Evolutionary conservation across 2,797 vertebrate genomes (phyloP).

Genomic region (Myotis planiceps): DNA sequence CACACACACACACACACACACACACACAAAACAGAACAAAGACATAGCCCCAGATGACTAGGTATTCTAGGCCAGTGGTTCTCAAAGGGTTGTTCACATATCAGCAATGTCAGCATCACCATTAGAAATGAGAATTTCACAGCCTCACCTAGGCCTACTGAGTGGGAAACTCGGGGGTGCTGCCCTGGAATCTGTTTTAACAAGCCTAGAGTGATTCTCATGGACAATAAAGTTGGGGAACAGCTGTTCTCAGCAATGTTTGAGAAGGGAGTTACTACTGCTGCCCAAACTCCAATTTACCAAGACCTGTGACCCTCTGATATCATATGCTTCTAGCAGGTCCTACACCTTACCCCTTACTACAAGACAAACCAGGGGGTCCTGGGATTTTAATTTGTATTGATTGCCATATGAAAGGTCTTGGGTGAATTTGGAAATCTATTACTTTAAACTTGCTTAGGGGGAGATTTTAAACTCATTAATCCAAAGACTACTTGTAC

Average conservation of each 20-base stretch:
- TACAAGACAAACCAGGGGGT: not conserved
- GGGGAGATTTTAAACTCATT: not conserved
- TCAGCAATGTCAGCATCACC: not conserved
- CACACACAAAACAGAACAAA: not conserved
- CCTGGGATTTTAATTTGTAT: not conserved
- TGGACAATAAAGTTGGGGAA: accelerated
- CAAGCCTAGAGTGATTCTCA: not conserved
- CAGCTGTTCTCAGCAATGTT: not conserved
- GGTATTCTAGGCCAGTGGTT: too few species aligned
- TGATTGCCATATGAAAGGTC: not conserved
- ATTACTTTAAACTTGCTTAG: not conserved
- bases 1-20: not conserved
- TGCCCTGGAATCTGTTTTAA: not conserved
- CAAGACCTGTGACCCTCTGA: not conserved
- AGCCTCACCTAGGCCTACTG: not conserved
- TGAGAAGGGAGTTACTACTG: not conserved
- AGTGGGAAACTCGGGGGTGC: not conserved
- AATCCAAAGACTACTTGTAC: not conserved
- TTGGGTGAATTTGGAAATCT: not conserved
- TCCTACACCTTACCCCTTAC: not conserved
- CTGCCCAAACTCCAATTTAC: not conserved
- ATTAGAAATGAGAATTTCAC: not conserved
- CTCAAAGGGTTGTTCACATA: not conserved
- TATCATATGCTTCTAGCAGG: accelerated
- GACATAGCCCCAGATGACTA: not conserved